Evolutionary conservation across 2,797 vertebrate genomes (phyloP).

Genomic region (Jordanella pulchra): DNA sequence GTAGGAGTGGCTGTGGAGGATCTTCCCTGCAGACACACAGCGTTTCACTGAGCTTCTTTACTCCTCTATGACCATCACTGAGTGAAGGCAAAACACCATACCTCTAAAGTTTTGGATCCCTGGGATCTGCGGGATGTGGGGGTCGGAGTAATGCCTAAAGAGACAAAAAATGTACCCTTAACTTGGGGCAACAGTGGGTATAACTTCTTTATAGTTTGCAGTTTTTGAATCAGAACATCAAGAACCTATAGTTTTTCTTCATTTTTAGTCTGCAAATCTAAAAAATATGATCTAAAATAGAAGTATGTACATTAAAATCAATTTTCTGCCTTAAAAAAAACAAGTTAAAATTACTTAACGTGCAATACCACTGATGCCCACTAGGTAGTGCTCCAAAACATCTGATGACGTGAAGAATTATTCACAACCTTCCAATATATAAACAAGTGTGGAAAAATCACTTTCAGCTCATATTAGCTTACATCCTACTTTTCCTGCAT

Average conservation of each 20-base stretch:
- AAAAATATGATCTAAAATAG: neutral
- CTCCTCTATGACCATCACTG: neutral
- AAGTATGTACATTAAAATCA: too few relatives aligned
- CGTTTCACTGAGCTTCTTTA: neutral
- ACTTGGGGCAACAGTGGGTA: neutral
- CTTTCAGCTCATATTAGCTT: too few relatives aligned
- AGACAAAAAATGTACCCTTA: neutral
- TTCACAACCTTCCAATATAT: too few relatives aligned
- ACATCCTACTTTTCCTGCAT: too few relatives aligned
- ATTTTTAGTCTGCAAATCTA: neutral
- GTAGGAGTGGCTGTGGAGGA: slow-evolving; percentile 83
- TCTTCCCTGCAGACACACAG: slow-evolving; percentile 54
- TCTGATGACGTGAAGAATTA: too few relatives aligned
- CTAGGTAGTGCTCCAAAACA: too few relatives aligned
- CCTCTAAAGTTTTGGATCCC: slow-evolving; percentile 82
- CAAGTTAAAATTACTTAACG: too few relatives aligned
- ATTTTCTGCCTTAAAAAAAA: too few relatives aligned
- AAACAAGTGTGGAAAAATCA: too few relatives aligned
- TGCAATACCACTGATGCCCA: too few relatives aligned
- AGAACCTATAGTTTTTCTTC: too few relatives aligned
- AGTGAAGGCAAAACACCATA: slow-evolving; percentile 18
- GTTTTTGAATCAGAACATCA: too few relatives aligned
- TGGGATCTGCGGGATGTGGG: slow-evolving; percentile 76
- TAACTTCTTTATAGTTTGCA: neutral
- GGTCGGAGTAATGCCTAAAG: slow-evolving; percentile 80